Conservation (phyloP, 2,113 vertebrate species). For the Ameiurus melas region DNA sequence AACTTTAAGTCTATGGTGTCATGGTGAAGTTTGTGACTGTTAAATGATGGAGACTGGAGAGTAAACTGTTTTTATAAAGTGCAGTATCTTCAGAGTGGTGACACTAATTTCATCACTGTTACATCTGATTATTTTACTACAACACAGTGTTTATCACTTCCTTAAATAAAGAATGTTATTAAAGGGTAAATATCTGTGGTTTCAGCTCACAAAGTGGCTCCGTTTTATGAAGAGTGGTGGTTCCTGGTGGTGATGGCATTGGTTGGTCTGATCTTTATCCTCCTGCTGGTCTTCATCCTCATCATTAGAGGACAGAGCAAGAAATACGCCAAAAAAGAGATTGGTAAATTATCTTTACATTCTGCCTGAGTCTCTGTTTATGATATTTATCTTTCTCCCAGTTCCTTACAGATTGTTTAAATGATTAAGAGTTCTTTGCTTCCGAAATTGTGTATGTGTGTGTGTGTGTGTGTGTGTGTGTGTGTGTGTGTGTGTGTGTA, state of each 20-base stretch:
- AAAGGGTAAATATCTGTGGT: background rate
- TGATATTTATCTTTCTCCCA: background rate
- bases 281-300: slow-evolving; percentile 92
- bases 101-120: background rate
- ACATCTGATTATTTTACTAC: background rate
- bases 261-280: slow-evolving; percentile 95
- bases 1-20: no score
- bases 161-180: background rate
- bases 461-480: slow-evolving; percentile 17
- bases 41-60: no score
- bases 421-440: background rate
- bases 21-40: no score
- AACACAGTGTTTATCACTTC: background rate
- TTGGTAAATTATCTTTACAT: background rate
- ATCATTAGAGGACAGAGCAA: slow-evolving; percentile 96
- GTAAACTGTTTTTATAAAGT: no score
- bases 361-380: background rate
- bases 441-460: background rate
- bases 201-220: slow-evolving; percentile 90
- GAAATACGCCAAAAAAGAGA: slow-evolving; percentile 89
- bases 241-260: slow-evolving; percentile 94
- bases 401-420: background rate
- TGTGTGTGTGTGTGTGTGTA: slow-evolving; percentile 18
- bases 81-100: no score
- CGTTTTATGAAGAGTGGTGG: slow-evolving; percentile 98